Base-by-base conservation (phyloP, 2,888 invertebrate species). In the Callimorpha dominula region DNA sequence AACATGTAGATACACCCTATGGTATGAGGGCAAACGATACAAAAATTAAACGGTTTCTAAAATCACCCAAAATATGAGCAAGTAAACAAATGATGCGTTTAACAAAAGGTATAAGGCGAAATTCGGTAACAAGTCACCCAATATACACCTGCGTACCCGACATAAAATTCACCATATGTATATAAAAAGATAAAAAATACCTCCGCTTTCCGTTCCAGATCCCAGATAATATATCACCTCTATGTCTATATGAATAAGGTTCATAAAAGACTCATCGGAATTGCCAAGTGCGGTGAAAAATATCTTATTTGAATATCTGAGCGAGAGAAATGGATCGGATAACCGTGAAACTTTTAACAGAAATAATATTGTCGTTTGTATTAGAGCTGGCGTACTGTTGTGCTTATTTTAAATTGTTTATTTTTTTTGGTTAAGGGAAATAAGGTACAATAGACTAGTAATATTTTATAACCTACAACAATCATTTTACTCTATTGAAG, bases 341-440 rank as follows among this genome's bases (percentile, higher is more conserved):
- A 90, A 91, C 88, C 87, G 87, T 84, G 86, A 86, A 91, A 92
- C 90, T 92, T 92, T 92, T 92, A 92, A 91, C 91, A 91, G 90
- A 92, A 92, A 92, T 92, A 92, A 92, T 92, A 92, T 91, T 92
- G 89, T 90, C 89, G 88, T 90, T 90, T 88, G 88, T 88, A 83
- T 82, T 86, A 84, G 82, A 85, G 74, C 67, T 76, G 80, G 79
- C 14, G 57, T 52, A n/a, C 31, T 57, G 62, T 68, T 78, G 78
- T 81, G 70, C 74, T 79, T 78, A 75, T 69, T 79, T 79, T 77
- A 74, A 77, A 81, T 79, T 65, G 60, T 68, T 57, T 20, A 14
- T 46, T 46, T 60, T 68, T 54, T 40, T 60, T 46, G 20, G 43
- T 67, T 20, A 54, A 54, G 49, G 15, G 8, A 43, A 20, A 60